These are phyloP conservation scores for Arrhamphus sclerolepis DNA, from an alignment of 2,797 vertebrate species.

Conservation along the genomic window DNA sequence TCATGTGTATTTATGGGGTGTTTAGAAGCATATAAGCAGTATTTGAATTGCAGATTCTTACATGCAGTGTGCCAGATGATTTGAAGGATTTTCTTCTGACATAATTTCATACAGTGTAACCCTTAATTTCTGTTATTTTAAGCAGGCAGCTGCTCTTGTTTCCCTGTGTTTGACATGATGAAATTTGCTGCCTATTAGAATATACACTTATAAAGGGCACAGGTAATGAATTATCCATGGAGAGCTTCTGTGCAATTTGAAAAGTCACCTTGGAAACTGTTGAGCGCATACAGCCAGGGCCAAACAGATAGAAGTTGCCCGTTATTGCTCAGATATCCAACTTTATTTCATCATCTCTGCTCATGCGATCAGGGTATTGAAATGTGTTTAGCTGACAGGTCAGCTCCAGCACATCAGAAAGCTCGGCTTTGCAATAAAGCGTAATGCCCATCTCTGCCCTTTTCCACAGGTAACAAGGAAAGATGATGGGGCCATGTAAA, in stretches of 20 bases:
- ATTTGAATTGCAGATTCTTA: constrained; percentile 12
- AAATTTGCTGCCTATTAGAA: constrained; percentile 72
- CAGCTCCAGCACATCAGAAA: constrained; percentile 67
- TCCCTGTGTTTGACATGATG: constrained; percentile 65
- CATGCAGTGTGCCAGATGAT: not conserved
- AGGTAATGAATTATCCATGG: constrained; percentile 78
- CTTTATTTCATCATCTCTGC: constrained; percentile 81
- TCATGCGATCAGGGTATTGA: constrained; percentile 70
- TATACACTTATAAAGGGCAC: constrained; percentile 63
- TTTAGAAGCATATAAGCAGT: constrained; percentile 32
- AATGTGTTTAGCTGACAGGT: constrained; percentile 76
- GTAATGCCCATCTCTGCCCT: constrained; percentile 75
- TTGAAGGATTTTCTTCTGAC: not conserved
- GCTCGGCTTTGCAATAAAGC: constrained; percentile 70
- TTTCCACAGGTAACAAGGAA: constrained; percentile 80
- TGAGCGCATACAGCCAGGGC: constrained; percentile 65
- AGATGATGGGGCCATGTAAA: constrained; percentile 72
- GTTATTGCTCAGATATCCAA: constrained; percentile 77
- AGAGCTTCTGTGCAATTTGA: constrained; percentile 70
- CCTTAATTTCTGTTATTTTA: constrained; percentile 49
- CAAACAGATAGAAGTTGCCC: constrained; percentile 72
- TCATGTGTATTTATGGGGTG: constrained; percentile 54
- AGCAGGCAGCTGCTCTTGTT: constrained; percentile 62
- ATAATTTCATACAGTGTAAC: constrained; percentile 27
- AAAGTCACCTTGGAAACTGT: constrained; percentile 82